These are phyloP conservation scores for Muntiacus muntjak DNA, from an alignment of 2,113 vertebrate species.

Conservation along the genomic window DNA sequence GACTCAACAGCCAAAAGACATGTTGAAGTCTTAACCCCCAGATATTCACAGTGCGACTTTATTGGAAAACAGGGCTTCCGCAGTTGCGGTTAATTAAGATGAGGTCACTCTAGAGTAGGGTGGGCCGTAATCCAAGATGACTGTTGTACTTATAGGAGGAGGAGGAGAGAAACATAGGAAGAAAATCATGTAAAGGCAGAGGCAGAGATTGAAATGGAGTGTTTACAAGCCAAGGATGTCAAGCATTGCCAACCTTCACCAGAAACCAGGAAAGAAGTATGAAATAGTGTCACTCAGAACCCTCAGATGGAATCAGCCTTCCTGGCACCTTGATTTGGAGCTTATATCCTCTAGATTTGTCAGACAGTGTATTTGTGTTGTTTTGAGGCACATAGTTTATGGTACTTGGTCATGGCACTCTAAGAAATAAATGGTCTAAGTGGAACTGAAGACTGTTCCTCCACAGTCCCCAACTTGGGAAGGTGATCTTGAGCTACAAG, in stretches of 20 bases:
- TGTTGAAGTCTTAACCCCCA: neutral
- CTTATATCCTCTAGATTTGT: neutral
- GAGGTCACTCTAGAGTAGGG: neutral
- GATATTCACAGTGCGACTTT: neutral
- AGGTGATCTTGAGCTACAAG: neutral
- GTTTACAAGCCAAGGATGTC: neutral
- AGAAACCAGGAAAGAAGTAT: neutral
- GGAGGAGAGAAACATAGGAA: neutral
- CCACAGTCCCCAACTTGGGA: neutral
- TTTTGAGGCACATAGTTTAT: neutral
- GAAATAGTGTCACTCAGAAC: neutral
- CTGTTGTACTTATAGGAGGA: neutral
- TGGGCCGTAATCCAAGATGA: neutral
- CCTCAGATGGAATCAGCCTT: neutral
- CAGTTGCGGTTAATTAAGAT: neutral
- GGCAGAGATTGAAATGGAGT: accelerated
- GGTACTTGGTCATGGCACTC: neutral
- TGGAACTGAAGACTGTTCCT: neutral
- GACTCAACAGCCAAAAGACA: neutral
- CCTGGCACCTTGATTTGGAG: neutral
- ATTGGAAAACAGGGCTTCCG: neutral
- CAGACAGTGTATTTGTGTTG: no score
- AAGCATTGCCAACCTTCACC: accelerated
- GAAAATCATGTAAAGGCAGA: neutral
- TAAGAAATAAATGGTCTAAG: neutral